Base-by-base conservation (phyloP, 1,140 invertebrate genomes). In the Drosophila trapezifrons region DNA sequence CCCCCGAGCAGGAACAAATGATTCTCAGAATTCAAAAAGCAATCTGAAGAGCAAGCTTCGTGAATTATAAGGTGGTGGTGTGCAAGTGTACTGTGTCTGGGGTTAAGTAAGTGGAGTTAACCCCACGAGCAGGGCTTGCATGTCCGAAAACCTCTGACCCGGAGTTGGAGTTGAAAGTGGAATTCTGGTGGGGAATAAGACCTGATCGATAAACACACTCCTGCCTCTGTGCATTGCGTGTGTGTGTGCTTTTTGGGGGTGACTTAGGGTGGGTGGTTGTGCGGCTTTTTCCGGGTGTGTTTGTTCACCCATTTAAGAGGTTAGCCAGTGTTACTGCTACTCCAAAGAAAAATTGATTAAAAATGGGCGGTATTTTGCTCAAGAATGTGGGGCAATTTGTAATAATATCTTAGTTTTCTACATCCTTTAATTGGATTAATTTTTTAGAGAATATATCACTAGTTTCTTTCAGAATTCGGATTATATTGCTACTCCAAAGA, bases 291-390 rank as follows among this genome's bases (percentile, higher is more conserved):
- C 4, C 17, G 35, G 18, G 22, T 55, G 54, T 13, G 15, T 29
- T 66, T 22, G n/a, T 27, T 29, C 32, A 35, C 25, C n/a, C 27
- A 25, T 25, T 32, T 29, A 10, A 66, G 65, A 76, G 75, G 70
- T 75, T 42, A n/a, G n/a, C n/a, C n/a, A n/a, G n/a, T 18, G 40
- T 4, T 42, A 18, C 18, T 45, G 13, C 18, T 13, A 22, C 43
- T 45, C 12, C 12, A 22, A 45, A 45, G 32, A 13, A 20, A 45
- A 38, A 2, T n/a, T 5, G 15, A n/a, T 38, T 38, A 38, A 38
- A 38, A 38, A 38, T 38, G 37, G 15, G 6, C 6, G 15, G 13
- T 37, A 15, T 38, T 38, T 13, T 35, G n/a, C n/a, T 32, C 10
- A 32, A 13, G 32, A 35, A 35, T 35, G 29, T 32, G 29, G 27